These are phyloP conservation scores for Grapholita molesta DNA, from an alignment of 1,140 invertebrate genomes.

Conservation along the genomic window DNA sequence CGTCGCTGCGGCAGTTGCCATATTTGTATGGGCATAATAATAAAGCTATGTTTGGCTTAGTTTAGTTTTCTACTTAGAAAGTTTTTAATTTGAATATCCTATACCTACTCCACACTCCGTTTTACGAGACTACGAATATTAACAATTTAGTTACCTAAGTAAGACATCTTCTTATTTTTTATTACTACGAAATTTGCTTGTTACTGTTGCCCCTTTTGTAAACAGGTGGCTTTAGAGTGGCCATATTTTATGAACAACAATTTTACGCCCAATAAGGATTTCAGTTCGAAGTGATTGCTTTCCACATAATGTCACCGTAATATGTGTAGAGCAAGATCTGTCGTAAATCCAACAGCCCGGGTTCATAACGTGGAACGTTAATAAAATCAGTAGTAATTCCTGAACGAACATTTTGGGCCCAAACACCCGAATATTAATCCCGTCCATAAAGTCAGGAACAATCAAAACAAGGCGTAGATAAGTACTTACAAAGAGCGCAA, in stretches of 20 bases:
- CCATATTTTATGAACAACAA: constrained; percentile 6
- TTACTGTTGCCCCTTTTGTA: constrained; percentile 1
- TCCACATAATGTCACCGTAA: neutral
- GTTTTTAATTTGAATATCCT: too few species aligned
- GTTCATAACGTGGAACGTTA: neutral
- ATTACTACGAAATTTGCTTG: too few species aligned
- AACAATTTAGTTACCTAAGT: too few species aligned
- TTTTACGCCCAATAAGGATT: neutral
- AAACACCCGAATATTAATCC: neutral
- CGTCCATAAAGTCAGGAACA: neutral
- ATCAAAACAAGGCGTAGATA: neutral
- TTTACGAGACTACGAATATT: too few species aligned
- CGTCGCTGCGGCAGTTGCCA: too few species aligned
- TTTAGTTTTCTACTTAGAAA: too few species aligned
- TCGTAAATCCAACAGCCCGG: neutral
- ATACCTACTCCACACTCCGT: too few species aligned
- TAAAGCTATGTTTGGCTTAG: too few species aligned
- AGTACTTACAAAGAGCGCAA: neutral
- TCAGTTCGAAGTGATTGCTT: neutral
- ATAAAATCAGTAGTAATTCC: neutral
- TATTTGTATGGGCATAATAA: too few species aligned
- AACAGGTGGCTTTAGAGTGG: constrained; percentile 7
- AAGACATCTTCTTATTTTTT: too few species aligned
- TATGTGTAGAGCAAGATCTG: neutral
- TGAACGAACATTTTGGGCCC: neutral